phyloP scores from a whole-genome alignment of 2,797 vertebrate genomes.

The Macropodus opercularis region DNA sequence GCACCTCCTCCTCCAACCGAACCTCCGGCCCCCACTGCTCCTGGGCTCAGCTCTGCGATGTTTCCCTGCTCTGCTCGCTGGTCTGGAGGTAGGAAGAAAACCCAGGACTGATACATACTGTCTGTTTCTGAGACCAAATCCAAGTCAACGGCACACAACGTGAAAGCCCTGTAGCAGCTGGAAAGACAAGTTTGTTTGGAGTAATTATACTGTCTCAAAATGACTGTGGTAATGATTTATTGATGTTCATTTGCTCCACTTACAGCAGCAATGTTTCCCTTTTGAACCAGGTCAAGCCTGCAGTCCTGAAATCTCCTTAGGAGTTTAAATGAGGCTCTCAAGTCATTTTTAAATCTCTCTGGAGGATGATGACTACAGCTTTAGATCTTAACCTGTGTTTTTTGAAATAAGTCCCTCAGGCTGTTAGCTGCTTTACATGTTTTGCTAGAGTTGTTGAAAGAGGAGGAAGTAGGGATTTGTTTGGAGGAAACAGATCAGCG shows the following conservation, averaged over 20 bases:
- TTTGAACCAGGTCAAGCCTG: constrained; percentile 20
- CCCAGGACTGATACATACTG: too few species aligned
- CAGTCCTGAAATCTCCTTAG: not conserved
- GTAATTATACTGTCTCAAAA: constrained; percentile 13
- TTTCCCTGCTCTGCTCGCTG: constrained; percentile 87
- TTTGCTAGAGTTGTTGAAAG: constrained; percentile 10
- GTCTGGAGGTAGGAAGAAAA: constrained; percentile 73
- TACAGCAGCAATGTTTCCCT: not conserved
- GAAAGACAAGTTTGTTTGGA: constrained; percentile 5
- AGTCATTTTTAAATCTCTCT: constrained; percentile 24
- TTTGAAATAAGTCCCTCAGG: constrained; percentile 18
- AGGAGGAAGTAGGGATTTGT: constrained; percentile 44
- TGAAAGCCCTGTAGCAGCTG: constrained; percentile 3
- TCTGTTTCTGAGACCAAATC: not conserved
- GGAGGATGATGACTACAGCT: not conserved
- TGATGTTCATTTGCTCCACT: constrained; percentile 13
- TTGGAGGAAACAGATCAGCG: constrained; percentile 48
- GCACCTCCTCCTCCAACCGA: constrained; percentile 78
- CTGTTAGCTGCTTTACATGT: constrained; percentile 12
- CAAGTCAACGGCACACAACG: not conserved
- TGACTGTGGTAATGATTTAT: constrained; percentile 17
- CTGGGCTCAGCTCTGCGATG: constrained; percentile 94
- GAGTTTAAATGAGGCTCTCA: constrained; percentile 16
- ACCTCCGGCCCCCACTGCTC: constrained; percentile 88
- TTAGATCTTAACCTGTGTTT: constrained; percentile 32